Evolutionary conservation across 1,140 invertebrate species (phyloP).

Genomic region (Bombus huntii): DNA sequence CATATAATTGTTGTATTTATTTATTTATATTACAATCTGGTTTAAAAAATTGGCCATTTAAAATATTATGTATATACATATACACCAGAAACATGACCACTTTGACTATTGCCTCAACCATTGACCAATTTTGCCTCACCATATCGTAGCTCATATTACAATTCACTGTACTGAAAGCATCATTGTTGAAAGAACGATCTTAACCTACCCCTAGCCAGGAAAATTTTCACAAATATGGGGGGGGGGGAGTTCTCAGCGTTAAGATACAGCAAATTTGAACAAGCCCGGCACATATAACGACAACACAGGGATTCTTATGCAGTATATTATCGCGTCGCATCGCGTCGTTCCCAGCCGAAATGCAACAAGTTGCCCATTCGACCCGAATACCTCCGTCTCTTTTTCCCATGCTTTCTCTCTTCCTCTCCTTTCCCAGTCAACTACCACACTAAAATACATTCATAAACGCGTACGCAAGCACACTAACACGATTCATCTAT

Average conservation of each 20-base stretch:
- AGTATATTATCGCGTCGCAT: slow-evolving; percentile 74
- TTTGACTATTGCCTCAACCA: too few species aligned
- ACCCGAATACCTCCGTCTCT: slow-evolving; percentile 62
- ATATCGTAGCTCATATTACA: not conserved
- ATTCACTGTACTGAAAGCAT: not conserved
- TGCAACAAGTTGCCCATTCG: slow-evolving; percentile 81
- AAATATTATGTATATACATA: too few species aligned
- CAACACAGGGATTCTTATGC: slow-evolving; percentile 48
- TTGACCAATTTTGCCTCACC: too few species aligned
- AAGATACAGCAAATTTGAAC: slow-evolving; percentile 39
- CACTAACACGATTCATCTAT: slow-evolving; percentile 26
- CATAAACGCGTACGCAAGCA: not conserved
- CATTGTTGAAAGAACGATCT: too few species aligned
- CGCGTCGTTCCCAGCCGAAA: slow-evolving; percentile 72
- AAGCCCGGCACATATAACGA: slow-evolving; percentile 56
- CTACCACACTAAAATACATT: slow-evolving; percentile 7
- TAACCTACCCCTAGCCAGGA: not conserved
- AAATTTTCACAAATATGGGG: not conserved
- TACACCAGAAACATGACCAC: too few species aligned
- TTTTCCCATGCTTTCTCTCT: not conserved
- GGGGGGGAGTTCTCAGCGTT: not conserved
- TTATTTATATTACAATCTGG: too few species aligned
- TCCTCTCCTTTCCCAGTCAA: not conserved
- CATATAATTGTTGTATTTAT: too few species aligned
- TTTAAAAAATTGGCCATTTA: too few species aligned